Conservation (phyloP, 2,888 invertebrate species). For the Adineta ricciae region DNA sequence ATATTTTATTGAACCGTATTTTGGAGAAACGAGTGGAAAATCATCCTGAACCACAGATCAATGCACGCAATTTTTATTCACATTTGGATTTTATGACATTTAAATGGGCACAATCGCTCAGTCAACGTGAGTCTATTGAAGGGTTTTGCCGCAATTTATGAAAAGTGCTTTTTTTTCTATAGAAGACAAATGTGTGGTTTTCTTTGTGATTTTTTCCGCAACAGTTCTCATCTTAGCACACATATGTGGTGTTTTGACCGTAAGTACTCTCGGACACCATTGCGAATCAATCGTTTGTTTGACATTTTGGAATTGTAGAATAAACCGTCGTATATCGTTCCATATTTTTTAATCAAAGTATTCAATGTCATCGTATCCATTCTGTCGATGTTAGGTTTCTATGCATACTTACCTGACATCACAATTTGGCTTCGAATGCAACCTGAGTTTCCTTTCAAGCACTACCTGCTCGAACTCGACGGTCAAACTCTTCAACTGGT, state of each 20-base stretch:
- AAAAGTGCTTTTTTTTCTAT: not conserved
- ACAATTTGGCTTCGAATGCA: slow-evolving; percentile 23
- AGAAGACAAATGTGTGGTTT: slow-evolving; percentile 29
- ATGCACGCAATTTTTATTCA: not conserved
- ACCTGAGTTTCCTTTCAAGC: slow-evolving; percentile 23
- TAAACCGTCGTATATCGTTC: slow-evolving; percentile 28
- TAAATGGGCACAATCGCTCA: not conserved
- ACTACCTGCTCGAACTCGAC: slow-evolving; percentile 17
- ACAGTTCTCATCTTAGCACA: slow-evolving; percentile 20
- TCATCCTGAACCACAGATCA: not conserved
- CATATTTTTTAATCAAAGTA: slow-evolving; percentile 32
- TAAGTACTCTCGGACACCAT: not conserved
- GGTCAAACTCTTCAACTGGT: slow-evolving; percentile 26
- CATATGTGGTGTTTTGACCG: slow-evolving; percentile 15
- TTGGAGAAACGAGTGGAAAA: not conserved
- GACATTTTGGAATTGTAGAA: not conserved
- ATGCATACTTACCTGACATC: slow-evolving; percentile 27
- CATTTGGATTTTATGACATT: not conserved
- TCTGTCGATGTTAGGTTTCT: slow-evolving; percentile 25
- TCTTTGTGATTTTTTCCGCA: slow-evolving; percentile 21
- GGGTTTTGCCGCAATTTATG: not conserved
- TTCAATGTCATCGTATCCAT: slow-evolving; percentile 27
- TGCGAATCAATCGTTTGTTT: not conserved
- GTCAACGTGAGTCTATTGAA: not conserved
- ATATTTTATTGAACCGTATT: not conserved